Base-by-base conservation (phyloP, 2,888 invertebrate species). In the Pollenia amentaria region DNA sequence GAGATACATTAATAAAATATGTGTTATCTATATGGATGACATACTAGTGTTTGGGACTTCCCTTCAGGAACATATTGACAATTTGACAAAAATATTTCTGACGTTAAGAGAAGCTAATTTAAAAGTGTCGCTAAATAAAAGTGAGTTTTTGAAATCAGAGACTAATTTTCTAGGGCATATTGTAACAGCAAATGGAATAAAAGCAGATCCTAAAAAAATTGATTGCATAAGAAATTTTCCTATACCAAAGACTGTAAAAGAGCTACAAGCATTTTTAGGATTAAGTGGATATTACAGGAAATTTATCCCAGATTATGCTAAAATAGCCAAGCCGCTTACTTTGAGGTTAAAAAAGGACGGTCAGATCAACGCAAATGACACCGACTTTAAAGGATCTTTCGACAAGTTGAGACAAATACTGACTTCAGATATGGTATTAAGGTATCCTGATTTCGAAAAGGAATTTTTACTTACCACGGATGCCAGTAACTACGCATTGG, bases 371-470 rank as follows among this genome's bases (percentile, higher is more conserved):
- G n/a, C n/a, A n/a, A n/a, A n/a, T n/a, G n/a, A n/a, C n/a, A n/a
- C 18, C 7, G 48, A 64, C 3, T 51, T 40, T 62, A 62, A 14
- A 40, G 21, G 42, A 14, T 9, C 55, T 16, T 72, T 72, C 16
- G n/a, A 57, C 11, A 73, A 73, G 12, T 16, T 64, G 38, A 62
- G 40, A 38, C 62, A 46, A 9, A 62, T 75, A 48, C n/a, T 62
- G 10, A 38, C 57, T 9, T 75, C 48, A 18, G 29, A 75, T 38
- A 62, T 51, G 62, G 51, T 62, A 2, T 38, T 75, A 38, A 48
- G 29, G 38, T 64, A 64, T 11, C 42, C 64, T 0, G 6, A 65
- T 14, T 76, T 51, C 16, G 14, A 42, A 12, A 38, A 75, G 8
- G n/a, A 16, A 29, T 73, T 73, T 73, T 2, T 10, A 16, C 60